These are phyloP conservation scores for Allygus modestus DNA, from an alignment of 2,888 invertebrate genomes.

Conservation along the genomic window DNA sequence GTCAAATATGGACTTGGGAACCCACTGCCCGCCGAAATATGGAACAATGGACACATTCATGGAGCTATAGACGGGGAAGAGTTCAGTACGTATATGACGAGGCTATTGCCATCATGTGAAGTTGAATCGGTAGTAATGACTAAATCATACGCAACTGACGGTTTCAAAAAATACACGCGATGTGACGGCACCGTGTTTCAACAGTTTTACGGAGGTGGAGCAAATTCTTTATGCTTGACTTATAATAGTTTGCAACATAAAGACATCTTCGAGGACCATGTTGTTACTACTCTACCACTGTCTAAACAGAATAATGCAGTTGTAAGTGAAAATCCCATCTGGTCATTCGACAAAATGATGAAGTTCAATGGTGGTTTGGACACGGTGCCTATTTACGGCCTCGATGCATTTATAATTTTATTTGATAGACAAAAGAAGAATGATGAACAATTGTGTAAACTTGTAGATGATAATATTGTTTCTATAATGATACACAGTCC, in stretches of 20 bases:
- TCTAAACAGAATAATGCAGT: background rate
- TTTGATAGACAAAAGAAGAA: background rate
- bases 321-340: background rate
- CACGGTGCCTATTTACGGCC: background rate
- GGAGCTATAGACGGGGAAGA: background rate
- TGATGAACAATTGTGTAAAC: background rate
- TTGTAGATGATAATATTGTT: background rate
- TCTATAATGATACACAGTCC: constrained; percentile 20
- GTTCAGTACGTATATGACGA: background rate
- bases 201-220: background rate
- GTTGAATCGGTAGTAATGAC: background rate
- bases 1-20: background rate
- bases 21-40: too few relatives aligned
- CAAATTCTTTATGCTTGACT: background rate
- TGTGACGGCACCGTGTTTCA: background rate
- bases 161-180: background rate
- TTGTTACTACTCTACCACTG: background rate
- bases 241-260: background rate
- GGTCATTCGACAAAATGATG: background rate
- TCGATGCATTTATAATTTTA: background rate
- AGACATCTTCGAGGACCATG: background rate
- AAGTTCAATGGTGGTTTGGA: background rate
- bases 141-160: background rate
- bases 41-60: background rate
- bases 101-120: background rate